Evolutionary conservation across 2,113 vertebrate genomes (phyloP).

Genomic region (Amphiprion percula): DNA sequence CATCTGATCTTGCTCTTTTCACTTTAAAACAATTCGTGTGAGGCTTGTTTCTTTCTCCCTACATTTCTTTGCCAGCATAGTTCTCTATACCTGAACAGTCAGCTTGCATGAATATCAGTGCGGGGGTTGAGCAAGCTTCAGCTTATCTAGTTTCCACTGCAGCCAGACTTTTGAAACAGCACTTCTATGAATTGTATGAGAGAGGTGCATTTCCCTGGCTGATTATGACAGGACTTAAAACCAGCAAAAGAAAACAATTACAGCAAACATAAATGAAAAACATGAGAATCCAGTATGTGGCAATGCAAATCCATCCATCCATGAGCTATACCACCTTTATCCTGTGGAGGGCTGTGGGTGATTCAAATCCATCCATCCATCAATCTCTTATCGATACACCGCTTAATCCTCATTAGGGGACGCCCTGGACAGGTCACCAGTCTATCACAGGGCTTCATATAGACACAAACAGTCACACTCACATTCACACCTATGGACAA

Average conservation of each 20-base stretch:
- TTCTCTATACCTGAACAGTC: constrained; percentile 38
- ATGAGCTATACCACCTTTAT: too few species aligned
- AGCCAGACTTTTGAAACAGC: constrained; percentile 22
- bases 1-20: constrained; percentile 4
- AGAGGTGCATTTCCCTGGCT: constrained; percentile 17
- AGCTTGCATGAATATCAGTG: constrained; percentile 46
- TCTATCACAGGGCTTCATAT: too few species aligned
- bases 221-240: constrained; percentile 18
- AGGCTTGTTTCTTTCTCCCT: neutral
- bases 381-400: too few species aligned
- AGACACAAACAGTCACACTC: too few species aligned
- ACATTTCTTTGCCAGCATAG: constrained; percentile 16
- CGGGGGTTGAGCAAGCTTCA: constrained; percentile 27
- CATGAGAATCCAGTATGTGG: neutral
- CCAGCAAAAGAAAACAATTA: neutral
- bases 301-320: too few species aligned
- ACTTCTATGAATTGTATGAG: neutral
- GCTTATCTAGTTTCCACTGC: constrained; percentile 26
- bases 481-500: too few species aligned
- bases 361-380: too few species aligned
- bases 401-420: too few species aligned
- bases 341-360: too few species aligned
- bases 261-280: constrained; percentile 8
- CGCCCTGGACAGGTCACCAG: too few species aligned
- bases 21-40: constrained; percentile 10